These are phyloP conservation scores for Diplogasteroides magnus DNA, from an alignment of 1,140 invertebrate genomes.

Conservation along the genomic window DNA sequence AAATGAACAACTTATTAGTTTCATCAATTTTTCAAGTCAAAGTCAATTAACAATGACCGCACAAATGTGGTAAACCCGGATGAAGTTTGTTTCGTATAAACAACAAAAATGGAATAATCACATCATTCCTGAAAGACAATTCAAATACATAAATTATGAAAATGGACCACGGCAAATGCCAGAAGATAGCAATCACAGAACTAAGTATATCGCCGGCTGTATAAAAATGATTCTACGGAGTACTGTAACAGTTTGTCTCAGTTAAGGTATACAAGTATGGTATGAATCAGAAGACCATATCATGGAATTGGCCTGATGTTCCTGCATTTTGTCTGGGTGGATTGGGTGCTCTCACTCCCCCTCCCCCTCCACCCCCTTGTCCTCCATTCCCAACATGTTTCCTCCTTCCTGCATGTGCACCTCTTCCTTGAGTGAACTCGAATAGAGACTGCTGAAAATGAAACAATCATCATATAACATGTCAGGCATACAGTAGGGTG, in stretches of 20 bases:
- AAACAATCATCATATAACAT: slow-evolving; percentile 21
- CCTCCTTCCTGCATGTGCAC: slow-evolving; percentile 36
- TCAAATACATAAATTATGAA: slow-evolving; percentile 3
- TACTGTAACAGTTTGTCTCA: too few species aligned
- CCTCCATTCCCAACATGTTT: slow-evolving; percentile 47
- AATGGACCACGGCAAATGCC: neutral
- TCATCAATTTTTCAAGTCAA: too few species aligned
- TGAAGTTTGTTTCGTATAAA: too few species aligned
- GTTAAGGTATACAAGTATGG: neutral
- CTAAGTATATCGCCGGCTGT: too few species aligned
- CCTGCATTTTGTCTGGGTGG: slow-evolving; percentile 10
- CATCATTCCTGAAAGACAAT: neutral
- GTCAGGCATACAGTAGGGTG: neutral
- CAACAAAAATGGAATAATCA: too few species aligned
- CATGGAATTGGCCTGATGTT: slow-evolving; percentile 19
- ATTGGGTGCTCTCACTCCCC: neutral
- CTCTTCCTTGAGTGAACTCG: slow-evolving; percentile 48
- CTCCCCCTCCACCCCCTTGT: slow-evolving; percentile 25
- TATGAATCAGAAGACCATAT: slow-evolving; percentile 19
- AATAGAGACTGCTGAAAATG: slow-evolving; percentile 44
- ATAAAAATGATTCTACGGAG: too few species aligned
- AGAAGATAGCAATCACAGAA: neutral
- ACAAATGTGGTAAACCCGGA: too few species aligned
- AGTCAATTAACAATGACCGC: too few species aligned
- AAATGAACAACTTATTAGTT: too few species aligned